Percentiles rank a stretch among this genome's conserved stretches.
These are phyloP conservation scores for Fulica atra DNA, from an alignment of 2,113 vertebrate genomes.

Conservation along the genomic window DNA sequence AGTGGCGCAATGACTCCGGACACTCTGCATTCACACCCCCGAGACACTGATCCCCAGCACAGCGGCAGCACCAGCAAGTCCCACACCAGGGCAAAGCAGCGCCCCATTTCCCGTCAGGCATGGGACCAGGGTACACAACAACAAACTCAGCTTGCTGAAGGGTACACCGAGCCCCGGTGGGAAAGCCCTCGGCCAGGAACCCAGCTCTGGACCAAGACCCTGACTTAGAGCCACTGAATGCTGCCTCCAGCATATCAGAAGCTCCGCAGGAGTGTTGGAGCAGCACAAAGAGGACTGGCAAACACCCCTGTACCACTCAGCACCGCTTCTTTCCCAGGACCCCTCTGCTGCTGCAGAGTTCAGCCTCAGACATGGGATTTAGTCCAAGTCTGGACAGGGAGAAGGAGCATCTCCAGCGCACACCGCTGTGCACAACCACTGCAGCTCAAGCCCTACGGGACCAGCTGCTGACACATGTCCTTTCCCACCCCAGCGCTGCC, in stretches of 20 bases:
- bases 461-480: not conserved
- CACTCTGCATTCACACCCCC: not conserved
- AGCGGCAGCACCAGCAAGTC: not conserved
- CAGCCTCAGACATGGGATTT: not conserved
- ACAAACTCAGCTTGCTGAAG: not conserved
- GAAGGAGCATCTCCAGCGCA: not conserved
- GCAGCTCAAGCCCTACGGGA: rapidly evolving
- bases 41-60: not conserved
- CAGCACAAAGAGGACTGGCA: not conserved
- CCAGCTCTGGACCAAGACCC: not conserved
- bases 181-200: not conserved
- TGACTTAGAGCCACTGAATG: not conserved
- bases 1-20: not conserved
- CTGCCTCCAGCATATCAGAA: not conserved
- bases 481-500: not conserved
- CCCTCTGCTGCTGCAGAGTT: not conserved
- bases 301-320: not conserved
- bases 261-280: not conserved
- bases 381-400: not conserved
- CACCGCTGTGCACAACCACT: not conserved
- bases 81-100: not conserved
- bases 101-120: not conserved
- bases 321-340: not conserved
- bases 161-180: rapidly evolving
- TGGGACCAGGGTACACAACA: not conserved